Evolutionary conservation across 2,888 invertebrate genomes (phyloP).

Genomic region (Adela reaumurella): DNA sequence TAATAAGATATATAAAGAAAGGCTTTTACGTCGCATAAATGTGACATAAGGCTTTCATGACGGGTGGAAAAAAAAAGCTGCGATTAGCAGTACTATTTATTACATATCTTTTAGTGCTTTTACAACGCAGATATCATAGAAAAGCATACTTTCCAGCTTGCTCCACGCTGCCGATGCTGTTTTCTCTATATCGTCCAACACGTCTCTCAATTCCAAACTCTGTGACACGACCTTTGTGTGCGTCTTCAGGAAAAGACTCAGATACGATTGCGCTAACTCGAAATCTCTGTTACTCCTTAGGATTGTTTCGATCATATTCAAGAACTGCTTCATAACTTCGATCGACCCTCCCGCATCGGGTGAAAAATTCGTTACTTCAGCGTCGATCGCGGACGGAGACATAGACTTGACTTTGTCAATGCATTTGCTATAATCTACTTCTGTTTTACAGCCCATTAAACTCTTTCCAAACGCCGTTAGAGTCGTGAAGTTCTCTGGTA

Average conservation of each 20-base stretch:
- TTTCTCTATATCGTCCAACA: slow-evolving; percentile 55
- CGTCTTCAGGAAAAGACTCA: slow-evolving; percentile 81
- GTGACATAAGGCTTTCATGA: too few species aligned
- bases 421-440: slow-evolving; percentile 51
- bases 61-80: too few species aligned
- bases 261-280: slow-evolving; percentile 87
- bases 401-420: slow-evolving; percentile 63
- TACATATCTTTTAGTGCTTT: slow-evolving; percentile 67
- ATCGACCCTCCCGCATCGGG: slow-evolving; percentile 70
- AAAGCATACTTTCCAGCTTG: slow-evolving; percentile 62
- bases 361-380: slow-evolving; percentile 77
- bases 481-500: slow-evolving; percentile 59
- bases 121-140: slow-evolving; percentile 73
- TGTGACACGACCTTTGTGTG: slow-evolving; percentile 63
- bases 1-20: too few species aligned
- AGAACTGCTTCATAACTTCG: slow-evolving; percentile 71
- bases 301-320: slow-evolving; percentile 68
- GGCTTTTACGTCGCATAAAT: too few species aligned
- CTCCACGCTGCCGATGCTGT: slow-evolving; percentile 63
- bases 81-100: slow-evolving; percentile 16
- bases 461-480: slow-evolving; percentile 67
- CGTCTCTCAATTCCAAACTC: slow-evolving; percentile 48
- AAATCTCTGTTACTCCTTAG: slow-evolving; percentile 76
- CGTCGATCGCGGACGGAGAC: slow-evolving; percentile 82
- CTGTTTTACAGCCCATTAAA: slow-evolving; percentile 46